These are phyloP conservation scores for Heliconius hermathena DNA, from an alignment of 1,140 invertebrate species.

Conservation along the genomic window DNA sequence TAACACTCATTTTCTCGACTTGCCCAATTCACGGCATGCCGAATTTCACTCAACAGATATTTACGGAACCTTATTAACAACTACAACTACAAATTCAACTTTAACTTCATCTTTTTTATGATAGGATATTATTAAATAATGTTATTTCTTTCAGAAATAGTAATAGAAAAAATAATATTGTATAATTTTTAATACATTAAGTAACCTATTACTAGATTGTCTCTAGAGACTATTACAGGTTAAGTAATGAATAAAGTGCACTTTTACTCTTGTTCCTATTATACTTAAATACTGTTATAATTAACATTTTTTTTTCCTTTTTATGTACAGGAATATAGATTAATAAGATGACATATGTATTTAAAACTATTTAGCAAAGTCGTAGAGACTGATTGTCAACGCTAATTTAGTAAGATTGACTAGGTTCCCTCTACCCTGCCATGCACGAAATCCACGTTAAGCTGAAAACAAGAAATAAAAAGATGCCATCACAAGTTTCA, in stretches of 20 bases:
- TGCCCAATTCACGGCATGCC: neutral
- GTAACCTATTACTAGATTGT: neutral
- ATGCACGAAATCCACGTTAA: too few relatives aligned
- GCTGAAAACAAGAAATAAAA: too few relatives aligned
- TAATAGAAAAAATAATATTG: neutral
- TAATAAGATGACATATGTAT: neutral
- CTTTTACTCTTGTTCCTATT: neutral
- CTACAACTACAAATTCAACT: too few relatives aligned
- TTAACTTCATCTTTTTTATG: neutral
- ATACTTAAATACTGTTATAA: neutral
- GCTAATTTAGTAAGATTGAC: too few relatives aligned
- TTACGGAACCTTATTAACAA: neutral
- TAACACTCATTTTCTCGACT: too few relatives aligned
- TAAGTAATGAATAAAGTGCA: neutral
- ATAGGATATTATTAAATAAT: neutral
- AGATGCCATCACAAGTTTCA: too few relatives aligned
- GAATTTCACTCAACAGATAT: neutral
- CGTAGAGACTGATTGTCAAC: too few relatives aligned
- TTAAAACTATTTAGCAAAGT: too few relatives aligned
- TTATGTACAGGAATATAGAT: neutral
- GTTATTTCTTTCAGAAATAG: neutral
- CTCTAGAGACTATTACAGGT: neutral
- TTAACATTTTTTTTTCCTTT: neutral
- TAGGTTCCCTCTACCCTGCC: too few relatives aligned
- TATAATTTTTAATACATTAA: constrained; percentile 6